Conservation (phyloP, 2,113 vertebrate genomes). For the Osmerus eperlanus region DNA sequence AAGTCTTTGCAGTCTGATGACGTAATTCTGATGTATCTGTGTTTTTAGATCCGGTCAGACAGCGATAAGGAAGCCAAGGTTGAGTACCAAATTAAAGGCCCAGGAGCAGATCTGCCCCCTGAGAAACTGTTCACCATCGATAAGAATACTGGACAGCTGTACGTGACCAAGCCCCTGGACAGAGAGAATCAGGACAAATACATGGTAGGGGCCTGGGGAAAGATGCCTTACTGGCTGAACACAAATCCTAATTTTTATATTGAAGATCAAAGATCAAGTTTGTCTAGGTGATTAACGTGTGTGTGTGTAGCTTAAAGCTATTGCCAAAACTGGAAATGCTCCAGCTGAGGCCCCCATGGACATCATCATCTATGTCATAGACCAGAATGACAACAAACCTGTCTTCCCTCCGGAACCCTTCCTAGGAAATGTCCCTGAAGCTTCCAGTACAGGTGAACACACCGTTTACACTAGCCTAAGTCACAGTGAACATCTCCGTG, state of each 20-base stretch:
- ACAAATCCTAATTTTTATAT: too few species aligned
- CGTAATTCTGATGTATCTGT: neutral
- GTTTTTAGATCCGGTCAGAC: constrained; percentile 62
- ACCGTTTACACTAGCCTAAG: neutral
- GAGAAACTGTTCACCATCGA: constrained; percentile 50
- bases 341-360: constrained; percentile 52
- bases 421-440: constrained; percentile 62
- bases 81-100: constrained; percentile 62
- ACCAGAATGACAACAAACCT: constrained; percentile 71
- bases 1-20: neutral
- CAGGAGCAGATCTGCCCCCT: constrained; percentile 59
- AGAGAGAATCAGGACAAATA: constrained; percentile 49
- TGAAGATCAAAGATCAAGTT: neutral
- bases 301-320: constrained; percentile 49
- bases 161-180: constrained; percentile 59
- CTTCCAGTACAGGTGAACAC: constrained; percentile 18
- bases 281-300: neutral
- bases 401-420: constrained; percentile 52
- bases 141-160: constrained; percentile 34
- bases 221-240: neutral
- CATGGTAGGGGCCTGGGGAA: constrained; percentile 19
- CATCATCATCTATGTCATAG: constrained; percentile 55
- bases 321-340: constrained; percentile 21
- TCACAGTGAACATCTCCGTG: neutral
- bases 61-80: constrained; percentile 20